A percentile compares a stretch with the other conserved stretches of the same genome.
phyloP scores from a whole-genome alignment of 2,888 invertebrate species.

The Tenthredo mesomela region DNA sequence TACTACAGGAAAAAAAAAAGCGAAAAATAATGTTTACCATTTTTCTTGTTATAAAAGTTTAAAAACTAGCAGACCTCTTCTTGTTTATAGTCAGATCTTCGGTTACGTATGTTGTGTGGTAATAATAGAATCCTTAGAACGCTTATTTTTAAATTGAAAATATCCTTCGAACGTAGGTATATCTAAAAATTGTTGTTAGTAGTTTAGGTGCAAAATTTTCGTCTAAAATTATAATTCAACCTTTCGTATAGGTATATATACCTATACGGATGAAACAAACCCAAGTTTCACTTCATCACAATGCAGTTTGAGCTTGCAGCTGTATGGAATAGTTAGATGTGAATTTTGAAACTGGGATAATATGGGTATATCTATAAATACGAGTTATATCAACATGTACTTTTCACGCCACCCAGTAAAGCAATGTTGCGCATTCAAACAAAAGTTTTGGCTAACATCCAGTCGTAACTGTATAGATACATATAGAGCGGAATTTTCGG shows the following conservation, averaged over 20 bases:
- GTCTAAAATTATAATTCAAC: neutral
- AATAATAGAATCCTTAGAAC: constrained; percentile 44
- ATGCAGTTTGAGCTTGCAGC: neutral
- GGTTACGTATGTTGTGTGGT: constrained; percentile 34
- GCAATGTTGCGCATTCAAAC: constrained; percentile 31
- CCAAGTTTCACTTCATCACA: neutral
- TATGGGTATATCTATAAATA: constrained; percentile 33
- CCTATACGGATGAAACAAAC: neutral
- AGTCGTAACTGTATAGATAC: neutral
- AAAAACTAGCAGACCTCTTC: constrained; percentile 21
- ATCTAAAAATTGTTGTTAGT: neutral
- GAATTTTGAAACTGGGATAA: constrained; percentile 4
- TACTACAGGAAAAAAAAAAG: too few relatives aligned
- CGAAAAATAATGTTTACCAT: constrained; percentile 4
- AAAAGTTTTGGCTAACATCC: constrained; percentile 37
- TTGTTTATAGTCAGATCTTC: constrained; percentile 6
- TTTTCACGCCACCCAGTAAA: neutral
- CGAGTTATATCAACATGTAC: neutral
- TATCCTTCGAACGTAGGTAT: constrained; percentile 14
- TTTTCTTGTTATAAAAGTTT: neutral
- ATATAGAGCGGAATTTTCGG: neutral
- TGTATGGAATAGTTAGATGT: neutral
- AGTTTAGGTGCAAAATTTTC: constrained; percentile 25
- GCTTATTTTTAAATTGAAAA: constrained; percentile 42
- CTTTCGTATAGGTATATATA: neutral